These are phyloP conservation scores for Calyptomena viridis DNA, from an alignment of 2,113 vertebrate genomes.

Conservation along the genomic window DNA sequence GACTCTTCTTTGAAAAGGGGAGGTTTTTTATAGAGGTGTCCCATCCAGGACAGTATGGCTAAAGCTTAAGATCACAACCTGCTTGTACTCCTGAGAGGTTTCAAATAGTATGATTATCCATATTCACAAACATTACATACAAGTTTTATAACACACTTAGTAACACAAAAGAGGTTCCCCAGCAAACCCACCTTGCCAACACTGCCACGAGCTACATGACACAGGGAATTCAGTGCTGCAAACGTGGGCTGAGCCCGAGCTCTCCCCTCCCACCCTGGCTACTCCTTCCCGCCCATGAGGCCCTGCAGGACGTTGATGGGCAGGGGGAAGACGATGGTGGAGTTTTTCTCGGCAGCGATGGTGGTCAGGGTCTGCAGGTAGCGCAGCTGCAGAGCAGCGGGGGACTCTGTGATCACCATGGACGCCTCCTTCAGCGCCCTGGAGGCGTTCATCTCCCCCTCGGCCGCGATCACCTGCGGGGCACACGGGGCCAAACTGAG, in stretches of 20 bases:
- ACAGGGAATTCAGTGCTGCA: not conserved
- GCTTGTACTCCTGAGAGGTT: not conserved
- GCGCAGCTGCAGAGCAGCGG: constrained; percentile 88
- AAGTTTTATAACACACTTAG: not conserved
- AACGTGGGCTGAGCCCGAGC: not conserved
- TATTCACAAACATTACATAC: not conserved
- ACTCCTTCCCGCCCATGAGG: constrained; percentile 24
- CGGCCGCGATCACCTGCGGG: constrained; percentile 87
- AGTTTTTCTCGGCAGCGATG: constrained; percentile 90
- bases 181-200: not conserved
- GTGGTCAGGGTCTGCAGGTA: constrained; percentile 92
- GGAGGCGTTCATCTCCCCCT: constrained; percentile 91
- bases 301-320: constrained; percentile 86
- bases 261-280: not conserved
- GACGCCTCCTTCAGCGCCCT: constrained; percentile 89
- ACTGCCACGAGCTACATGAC: not conserved
- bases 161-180: not conserved
- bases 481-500: too few species aligned
- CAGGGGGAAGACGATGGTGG: constrained; percentile 92
- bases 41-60: not conserved
- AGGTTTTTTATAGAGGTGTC: not conserved
- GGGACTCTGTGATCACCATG: constrained; percentile 89
- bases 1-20: fast-evolving
- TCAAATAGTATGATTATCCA: not conserved
- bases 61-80: not conserved